A percentile compares a stretch with the other conserved stretches of the same genome.
Evolutionary conservation across 2,888 invertebrate genomes (phyloP).

Genomic region (Aleiodes testaceus): DNA sequence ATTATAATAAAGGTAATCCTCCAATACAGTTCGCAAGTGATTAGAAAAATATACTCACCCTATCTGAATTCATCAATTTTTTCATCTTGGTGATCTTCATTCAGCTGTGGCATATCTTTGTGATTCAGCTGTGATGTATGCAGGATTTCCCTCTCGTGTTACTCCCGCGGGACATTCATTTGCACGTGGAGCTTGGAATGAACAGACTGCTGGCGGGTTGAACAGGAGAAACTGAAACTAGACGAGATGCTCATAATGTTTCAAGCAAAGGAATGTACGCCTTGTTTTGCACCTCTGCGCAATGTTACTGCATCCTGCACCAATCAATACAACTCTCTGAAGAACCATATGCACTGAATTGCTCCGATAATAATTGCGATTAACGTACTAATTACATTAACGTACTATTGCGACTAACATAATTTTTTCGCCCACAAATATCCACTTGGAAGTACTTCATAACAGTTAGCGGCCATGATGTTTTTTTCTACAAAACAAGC

Average conservation of each 20-base stretch:
- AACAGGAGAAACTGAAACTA: conserved; percentile 15
- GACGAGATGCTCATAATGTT: conserved; percentile 3
- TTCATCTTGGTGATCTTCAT: conserved; percentile 21
- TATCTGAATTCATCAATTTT: conserved; percentile 10
- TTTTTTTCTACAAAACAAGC: too few relatives aligned
- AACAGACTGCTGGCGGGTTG: conserved; percentile 15
- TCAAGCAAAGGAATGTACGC: background rate
- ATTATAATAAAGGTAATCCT: background rate
- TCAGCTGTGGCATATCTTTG: background rate
- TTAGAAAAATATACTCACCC: conserved; percentile 11
- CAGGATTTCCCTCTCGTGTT: background rate
- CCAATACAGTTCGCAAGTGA: background rate
- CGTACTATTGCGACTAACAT: too few relatives aligned
- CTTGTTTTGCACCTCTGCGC: conserved; percentile 6
- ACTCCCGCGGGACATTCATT: conserved; percentile 7
- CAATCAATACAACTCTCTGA: too few relatives aligned
- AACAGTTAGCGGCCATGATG: too few relatives aligned
- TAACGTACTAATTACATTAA: too few relatives aligned
- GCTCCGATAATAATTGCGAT: too few relatives aligned
- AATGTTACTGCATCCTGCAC: too few relatives aligned
- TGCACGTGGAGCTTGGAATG: background rate
- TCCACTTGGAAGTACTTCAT: too few relatives aligned
- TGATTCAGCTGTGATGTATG: too few relatives aligned
- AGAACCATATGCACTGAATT: too few relatives aligned
- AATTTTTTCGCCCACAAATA: too few relatives aligned